Evolutionary conservation across 2,797 vertebrate genomes (phyloP), one percentile per base, ranked within the genome.

Genomic region (Hipposideros larvatus): DNA sequence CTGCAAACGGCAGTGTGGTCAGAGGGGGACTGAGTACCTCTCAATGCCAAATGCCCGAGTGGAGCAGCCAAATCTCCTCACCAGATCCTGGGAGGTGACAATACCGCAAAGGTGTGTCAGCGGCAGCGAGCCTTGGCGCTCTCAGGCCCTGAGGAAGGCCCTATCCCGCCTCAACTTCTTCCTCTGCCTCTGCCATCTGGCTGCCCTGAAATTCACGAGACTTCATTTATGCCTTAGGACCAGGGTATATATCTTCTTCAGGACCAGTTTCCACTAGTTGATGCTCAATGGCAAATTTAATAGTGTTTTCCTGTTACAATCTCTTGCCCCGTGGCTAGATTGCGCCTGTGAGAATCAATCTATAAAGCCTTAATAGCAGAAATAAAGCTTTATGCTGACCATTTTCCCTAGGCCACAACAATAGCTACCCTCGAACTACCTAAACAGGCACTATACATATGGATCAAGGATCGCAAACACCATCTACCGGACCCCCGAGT

Each of bases 301-400:
- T 26, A 24, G 53, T 43, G 55, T 86, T 93, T 84, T 46, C 71
- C 80, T 61, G 18, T 61, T 88, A 53, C 19, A 48, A 48, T 86
- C 80, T 71, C 85, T 88, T 41, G 83, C 43, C 28, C 57, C 43
- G 57, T 57, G 55, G 48, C 34, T 73, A 51, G 3, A 71, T 5
- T 78, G 80, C 6, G 1, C 65, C 92, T 93, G 48, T 26, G 43
- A 95, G 48, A 95, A 77, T 80, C 80, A 77, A 92, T 65, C 83
- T 92, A 66, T 34, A 88, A 94, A 97, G 78, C 53, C 78, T 93
- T 46, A 66, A 77, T 26, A 65, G 59, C 55, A 83, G 82, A 91
- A 94, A 94, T 73, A 88, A 95, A 96, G 77, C 79, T 87, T 86
- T 66, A 66, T 51, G 31, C 37, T 85, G 46, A 66, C 92, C 87